phyloP scores from a whole-genome alignment of 2,797 vertebrate species.

The Coregonus sp. region DNA sequence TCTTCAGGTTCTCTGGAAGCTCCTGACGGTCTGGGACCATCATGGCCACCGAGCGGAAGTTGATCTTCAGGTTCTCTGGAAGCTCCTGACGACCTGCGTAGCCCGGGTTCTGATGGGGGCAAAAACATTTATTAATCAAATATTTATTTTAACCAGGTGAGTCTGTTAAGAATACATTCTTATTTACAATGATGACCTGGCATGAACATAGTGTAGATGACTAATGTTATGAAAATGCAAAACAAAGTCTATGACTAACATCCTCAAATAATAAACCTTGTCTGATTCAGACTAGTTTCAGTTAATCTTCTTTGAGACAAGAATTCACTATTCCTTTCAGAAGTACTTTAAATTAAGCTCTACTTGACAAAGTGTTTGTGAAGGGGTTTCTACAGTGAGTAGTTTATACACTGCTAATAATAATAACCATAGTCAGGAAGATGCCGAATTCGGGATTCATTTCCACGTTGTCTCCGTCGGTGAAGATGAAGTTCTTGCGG shows the following conservation, averaged over 20 bases:
- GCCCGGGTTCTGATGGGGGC: conserved; percentile 85
- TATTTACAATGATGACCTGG: no score
- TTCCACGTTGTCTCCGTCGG: conserved; percentile 90
- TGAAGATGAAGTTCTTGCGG: conserved; percentile 89
- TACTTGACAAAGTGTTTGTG: no score
- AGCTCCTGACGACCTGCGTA: conserved; percentile 95
- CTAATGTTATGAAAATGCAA: no score
- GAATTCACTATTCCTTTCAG: neutral
- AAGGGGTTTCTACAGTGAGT: no score
- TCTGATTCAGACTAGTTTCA: neutral
- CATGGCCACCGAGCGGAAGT: conserved; percentile 96
- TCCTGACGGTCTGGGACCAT: conserved; percentile 97
- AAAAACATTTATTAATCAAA: neutral
- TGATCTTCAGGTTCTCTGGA: conserved; percentile 97
- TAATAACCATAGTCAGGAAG: conserved; percentile 93
- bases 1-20: conserved; percentile 96
- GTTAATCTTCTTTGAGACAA: neutral
- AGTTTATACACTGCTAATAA: neutral
- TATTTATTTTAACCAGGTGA: neutral
- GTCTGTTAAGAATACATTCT: neutral
- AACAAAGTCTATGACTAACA: no score
- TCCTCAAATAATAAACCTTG: neutral
- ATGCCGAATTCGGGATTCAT: conserved; percentile 98
- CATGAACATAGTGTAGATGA: no score
- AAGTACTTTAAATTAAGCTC: neutral